These are phyloP conservation scores for Drosophila mulleri DNA, from an alignment of 2,888 invertebrate species.

Conservation along the genomic window DNA sequence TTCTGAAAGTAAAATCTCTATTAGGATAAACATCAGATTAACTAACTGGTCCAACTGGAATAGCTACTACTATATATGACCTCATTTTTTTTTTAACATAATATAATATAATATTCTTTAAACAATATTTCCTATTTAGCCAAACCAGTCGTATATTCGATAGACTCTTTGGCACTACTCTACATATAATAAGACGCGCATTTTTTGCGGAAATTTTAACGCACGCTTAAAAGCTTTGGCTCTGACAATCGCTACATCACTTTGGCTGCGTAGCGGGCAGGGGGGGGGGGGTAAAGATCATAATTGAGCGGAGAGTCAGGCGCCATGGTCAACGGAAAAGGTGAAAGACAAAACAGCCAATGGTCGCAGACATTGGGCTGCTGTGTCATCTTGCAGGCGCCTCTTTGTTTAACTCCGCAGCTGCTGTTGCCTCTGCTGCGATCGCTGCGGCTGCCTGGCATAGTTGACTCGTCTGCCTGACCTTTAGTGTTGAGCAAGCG, in stretches of 20 bases:
- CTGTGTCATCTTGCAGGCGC: slow-evolving; percentile 75
- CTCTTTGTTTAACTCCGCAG: slow-evolving; percentile 62
- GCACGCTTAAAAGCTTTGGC: slow-evolving; percentile 57
- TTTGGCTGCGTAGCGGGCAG: background rate
- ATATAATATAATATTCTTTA: too few relatives aligned
- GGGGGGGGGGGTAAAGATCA: background rate
- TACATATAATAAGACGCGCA: slow-evolving; percentile 34
- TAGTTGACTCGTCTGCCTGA: slow-evolving; percentile 46
- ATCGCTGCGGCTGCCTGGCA: slow-evolving; percentile 12
- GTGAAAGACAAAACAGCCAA: slow-evolving; percentile 63
- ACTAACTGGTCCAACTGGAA: background rate
- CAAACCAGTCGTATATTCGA: background rate
- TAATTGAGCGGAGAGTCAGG: slow-evolving; percentile 30
- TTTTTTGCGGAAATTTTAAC: slow-evolving; percentile 53
- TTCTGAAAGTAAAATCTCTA: too few relatives aligned
- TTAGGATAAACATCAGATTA: too few relatives aligned
- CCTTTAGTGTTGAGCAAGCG: slow-evolving; percentile 62
- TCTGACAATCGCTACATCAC: slow-evolving; percentile 35
- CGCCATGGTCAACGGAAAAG: slow-evolving; percentile 76
- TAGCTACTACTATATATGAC: background rate
- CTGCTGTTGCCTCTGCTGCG: slow-evolving; percentile 12
- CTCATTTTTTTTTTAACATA: background rate
- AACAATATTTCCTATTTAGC: too few relatives aligned
- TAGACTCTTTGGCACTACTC: slow-evolving; percentile 13
- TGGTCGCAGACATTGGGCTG: slow-evolving; percentile 47